These are phyloP conservation scores for Ancistrus triradiatus DNA, from an alignment of 2,113 vertebrate species.

Conservation along the genomic window DNA sequence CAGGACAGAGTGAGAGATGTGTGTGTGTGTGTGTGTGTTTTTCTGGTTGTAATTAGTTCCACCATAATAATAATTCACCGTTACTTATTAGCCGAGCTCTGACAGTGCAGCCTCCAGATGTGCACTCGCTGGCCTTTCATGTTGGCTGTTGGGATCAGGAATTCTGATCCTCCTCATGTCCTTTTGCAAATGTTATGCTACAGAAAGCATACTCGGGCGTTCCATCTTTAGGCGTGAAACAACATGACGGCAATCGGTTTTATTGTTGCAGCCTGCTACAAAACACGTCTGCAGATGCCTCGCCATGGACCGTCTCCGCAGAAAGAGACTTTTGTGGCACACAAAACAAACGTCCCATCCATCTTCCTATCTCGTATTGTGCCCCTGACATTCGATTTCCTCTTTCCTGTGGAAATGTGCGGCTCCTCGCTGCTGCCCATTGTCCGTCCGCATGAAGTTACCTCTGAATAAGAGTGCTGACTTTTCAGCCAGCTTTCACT, in stretches of 20 bases:
- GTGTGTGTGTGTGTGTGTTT: neutral
- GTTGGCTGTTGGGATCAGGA: neutral
- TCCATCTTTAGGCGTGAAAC: too few species aligned
- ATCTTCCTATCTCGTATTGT: conserved; percentile 52
- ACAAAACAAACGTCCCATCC: conserved; percentile 25
- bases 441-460: conserved; percentile 4
- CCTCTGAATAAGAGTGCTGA: neutral
- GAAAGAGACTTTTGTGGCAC: neutral
- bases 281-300: neutral
- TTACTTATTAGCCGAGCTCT: neutral
- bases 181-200: neutral
- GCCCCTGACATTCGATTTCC: conserved; percentile 61
- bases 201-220: neutral
- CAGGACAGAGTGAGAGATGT: neutral
- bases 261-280: neutral
- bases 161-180: neutral
- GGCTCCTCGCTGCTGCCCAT: conserved; percentile 30
- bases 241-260: neutral
- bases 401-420: conserved; percentile 60
- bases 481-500: neutral
- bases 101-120: conserved; percentile 3
- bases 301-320: neutral
- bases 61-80: neutral
- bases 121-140: neutral
- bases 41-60: neutral